Evolutionary conservation across 2,797 vertebrate genomes (phyloP), one percentile per base, ranked within the genome.

Genomic region (Myotis planiceps): DNA sequence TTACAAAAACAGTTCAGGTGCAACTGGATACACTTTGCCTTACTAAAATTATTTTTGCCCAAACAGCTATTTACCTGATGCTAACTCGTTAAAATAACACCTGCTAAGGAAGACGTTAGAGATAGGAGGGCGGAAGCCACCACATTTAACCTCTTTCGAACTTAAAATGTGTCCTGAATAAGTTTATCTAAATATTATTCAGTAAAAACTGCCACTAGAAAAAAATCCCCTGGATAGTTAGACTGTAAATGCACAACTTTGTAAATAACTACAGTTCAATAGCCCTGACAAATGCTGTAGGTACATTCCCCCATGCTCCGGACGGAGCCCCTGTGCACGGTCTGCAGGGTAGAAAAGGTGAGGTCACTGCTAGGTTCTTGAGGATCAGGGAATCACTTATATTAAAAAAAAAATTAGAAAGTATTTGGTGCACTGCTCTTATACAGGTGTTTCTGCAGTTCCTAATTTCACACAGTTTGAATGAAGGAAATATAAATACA

Each of bases 151-250:
- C 65, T 51, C 71, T 45, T 85, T 37, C 4, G 2, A 83, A 92
- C 42, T 92, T 76, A 68, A 45, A 95, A 58, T 65, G n/a, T n/a
- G 65, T 68, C 39, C 65, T 76, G 10, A 90, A 42, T 51, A 91
- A 75, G n/a, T 88, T 79, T 72, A 75, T 58, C 23, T 92, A 87
- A 85, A 90, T 74, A 95, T 63, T 92, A 96, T 90, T 80, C 42
- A 10, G 2, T 92, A 63, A 23, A 90, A 97, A 97, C 88, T 0
- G 16, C 32, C 0, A 90, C 49, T 39, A 80, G 72, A 42, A 86
- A 93, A 94, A 75, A 92, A 72, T 76, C 68, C 72, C 15, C 75
- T 92, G 32, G 2, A 32, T 68, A 82, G 75, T 63, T 95, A 58
- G 68, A 15, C 95, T 97, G 45, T 49, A 79, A 95, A 80, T 12